A percentile compares a stretch with the other conserved stretches of the same genome.
Conservation (phyloP, 2,797 vertebrate genomes). For the Mastacembelus armatus region DNA sequence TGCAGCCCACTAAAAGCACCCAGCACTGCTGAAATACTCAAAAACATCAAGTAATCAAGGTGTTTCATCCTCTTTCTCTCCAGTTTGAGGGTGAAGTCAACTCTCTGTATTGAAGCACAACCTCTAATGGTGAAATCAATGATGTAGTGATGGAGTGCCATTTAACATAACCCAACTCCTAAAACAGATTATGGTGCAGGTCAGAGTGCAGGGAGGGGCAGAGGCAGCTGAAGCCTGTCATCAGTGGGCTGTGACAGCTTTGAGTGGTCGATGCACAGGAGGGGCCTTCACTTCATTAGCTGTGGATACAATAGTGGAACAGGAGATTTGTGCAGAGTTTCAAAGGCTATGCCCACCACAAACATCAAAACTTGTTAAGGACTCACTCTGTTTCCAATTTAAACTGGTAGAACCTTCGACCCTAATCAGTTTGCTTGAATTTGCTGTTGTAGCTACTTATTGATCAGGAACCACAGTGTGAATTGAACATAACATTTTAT, state of each 20-base stretch:
- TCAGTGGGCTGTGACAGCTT: conserved; percentile 68
- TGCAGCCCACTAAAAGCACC: conserved; percentile 70
- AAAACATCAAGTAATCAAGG: conserved; percentile 48
- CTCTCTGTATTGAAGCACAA: conserved; percentile 51
- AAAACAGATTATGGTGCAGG: conserved; percentile 80
- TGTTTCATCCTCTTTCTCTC: conserved; percentile 42
- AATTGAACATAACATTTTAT: conserved; percentile 42
- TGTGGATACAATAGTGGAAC: conserved; percentile 23
- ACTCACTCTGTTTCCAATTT: conserved; percentile 53
- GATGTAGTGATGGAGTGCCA: conserved; percentile 69
- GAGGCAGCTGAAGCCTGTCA: conserved; percentile 36
- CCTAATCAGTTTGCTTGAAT: conserved; percentile 34
- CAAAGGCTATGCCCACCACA: conserved; percentile 12
- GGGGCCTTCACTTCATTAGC: conserved; percentile 75
- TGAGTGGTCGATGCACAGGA: conserved; percentile 66
- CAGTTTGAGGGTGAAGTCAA: conserved; percentile 55
- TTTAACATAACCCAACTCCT: conserved; percentile 80
- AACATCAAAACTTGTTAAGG: conserved; percentile 60
- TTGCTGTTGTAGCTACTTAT: conserved; percentile 38
- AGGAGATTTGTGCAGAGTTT: conserved; percentile 21
- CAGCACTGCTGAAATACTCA: conserved; percentile 28
- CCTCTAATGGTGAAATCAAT: conserved; percentile 82
- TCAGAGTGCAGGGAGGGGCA: conserved; percentile 48
- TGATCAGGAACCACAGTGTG: conserved; percentile 25
- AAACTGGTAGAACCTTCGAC: conserved; percentile 20